A percentile compares a stretch with the other conserved stretches of the same genome.
Evolutionary conservation across 1,140 invertebrate genomes (phyloP).

Genomic region (Magallana gigas): DNA sequence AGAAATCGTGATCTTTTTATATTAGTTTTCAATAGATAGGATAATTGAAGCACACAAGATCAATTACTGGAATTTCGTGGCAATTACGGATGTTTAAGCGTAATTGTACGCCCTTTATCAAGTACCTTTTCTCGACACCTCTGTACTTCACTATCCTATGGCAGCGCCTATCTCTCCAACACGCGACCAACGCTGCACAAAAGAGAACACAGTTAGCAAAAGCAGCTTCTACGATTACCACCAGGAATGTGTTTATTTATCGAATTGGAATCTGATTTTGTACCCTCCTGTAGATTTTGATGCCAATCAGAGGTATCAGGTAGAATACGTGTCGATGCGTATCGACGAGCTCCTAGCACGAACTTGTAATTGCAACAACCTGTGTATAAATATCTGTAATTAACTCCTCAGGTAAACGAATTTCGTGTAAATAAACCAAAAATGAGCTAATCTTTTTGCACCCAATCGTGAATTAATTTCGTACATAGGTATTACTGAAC

Average conservation of each 20-base stretch:
- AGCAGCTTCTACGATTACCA: conserved; percentile 1
- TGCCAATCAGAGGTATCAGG: neutral
- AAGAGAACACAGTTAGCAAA: neutral
- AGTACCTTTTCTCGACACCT: neutral
- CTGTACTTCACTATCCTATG: neutral
- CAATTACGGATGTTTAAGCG: neutral
- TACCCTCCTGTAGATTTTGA: neutral
- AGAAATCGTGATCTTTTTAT: too few species aligned
- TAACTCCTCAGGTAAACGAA: too few species aligned
- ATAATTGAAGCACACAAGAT: neutral
- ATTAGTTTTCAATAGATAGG: neutral
- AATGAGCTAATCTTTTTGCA: too few species aligned
- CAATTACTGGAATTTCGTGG: conserved; percentile 7
- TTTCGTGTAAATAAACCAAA: too few species aligned
- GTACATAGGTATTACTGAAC: too few species aligned
- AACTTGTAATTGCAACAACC: too few species aligned
- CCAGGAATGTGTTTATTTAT: conserved; percentile 6
- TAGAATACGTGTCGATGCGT: too few species aligned
- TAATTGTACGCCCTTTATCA: neutral
- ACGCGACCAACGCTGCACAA: neutral
- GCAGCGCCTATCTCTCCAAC: neutral
- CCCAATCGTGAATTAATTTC: too few species aligned
- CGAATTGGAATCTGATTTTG: neutral
- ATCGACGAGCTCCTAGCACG: too few species aligned
- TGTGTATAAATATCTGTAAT: too few species aligned